Percentiles rank a stretch among this genome's conserved stretches.
Conservation (phyloP, 2,888 invertebrate genomes). For the Philaethria dido region DNA sequence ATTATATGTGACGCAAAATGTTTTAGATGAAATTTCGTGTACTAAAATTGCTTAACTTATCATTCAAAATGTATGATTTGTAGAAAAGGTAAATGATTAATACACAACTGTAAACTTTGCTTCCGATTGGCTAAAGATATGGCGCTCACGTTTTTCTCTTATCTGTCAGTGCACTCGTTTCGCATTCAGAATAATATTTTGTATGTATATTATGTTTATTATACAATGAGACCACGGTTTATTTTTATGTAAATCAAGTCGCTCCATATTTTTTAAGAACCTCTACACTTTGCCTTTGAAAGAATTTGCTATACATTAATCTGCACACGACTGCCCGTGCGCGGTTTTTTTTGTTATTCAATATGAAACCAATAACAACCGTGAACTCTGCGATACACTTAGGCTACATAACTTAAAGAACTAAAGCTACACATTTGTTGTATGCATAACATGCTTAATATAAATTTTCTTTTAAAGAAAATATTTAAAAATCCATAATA, state of each 20-base stretch:
- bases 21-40: constrained; percentile 18
- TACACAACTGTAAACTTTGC: constrained; percentile 44
- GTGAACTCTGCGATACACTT: constrained; percentile 9
- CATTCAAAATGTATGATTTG: constrained; percentile 41
- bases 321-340: neutral
- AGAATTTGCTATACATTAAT: constrained; percentile 11
- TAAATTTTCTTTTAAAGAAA: neutral
- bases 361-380: constrained; percentile 18
- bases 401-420: constrained; percentile 6
- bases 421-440: neutral
- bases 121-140: constrained; percentile 47
- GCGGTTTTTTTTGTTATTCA: neutral
- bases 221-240: constrained; percentile 19
- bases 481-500: neutral
- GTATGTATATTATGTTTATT: constrained; percentile 34
- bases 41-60: constrained; percentile 23
- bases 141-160: constrained; percentile 51
- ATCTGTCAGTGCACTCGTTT: constrained; percentile 71
- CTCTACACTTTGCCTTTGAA: constrained; percentile 2
- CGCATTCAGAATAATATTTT: constrained; percentile 43
- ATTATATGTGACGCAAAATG: constrained; percentile 13
- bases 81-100: constrained; percentile 44
- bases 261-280: constrained; percentile 8
- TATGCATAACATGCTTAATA: neutral
- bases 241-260: constrained; percentile 25